These are phyloP conservation scores for Hestina assimilis DNA, from an alignment of 1,140 invertebrate species.

Conservation along the genomic window DNA sequence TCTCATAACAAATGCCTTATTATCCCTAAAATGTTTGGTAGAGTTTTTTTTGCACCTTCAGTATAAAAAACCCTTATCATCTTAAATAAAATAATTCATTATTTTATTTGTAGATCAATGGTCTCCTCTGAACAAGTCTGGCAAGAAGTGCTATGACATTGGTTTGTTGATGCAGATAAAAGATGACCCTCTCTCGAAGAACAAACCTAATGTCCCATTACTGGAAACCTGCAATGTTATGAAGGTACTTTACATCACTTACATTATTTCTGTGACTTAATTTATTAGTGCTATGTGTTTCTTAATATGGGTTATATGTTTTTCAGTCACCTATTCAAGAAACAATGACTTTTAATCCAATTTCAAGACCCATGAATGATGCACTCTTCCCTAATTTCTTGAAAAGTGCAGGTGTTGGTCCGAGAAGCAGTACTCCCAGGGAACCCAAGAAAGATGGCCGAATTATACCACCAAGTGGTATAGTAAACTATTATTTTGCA, in stretches of 20 bases:
- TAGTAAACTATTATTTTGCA: too few species aligned
- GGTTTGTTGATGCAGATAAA: constrained; percentile 88
- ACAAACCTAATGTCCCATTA: constrained; percentile 82
- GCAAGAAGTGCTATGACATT: constrained; percentile 90
- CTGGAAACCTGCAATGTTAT: constrained; percentile 63
- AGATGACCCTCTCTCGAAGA: constrained; percentile 84
- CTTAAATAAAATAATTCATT: too few species aligned
- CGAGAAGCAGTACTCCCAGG: constrained; percentile 50
- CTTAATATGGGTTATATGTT: too few species aligned
- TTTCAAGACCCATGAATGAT: constrained; percentile 61
- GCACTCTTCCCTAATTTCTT: constrained; percentile 59
- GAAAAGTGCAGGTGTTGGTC: constrained; percentile 46
- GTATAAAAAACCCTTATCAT: too few species aligned
- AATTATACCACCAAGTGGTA: constrained; percentile 52
- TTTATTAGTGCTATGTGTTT: too few species aligned
- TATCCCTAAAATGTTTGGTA: too few species aligned
- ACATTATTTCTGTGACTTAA: too few species aligned
- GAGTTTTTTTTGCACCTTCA: too few species aligned
- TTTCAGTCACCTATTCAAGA: constrained; percentile 58
- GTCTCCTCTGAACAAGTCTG: constrained; percentile 89
- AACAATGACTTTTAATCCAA: constrained; percentile 50
- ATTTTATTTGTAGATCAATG: constrained; percentile 83
- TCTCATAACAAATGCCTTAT: too few species aligned
- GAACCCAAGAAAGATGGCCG: constrained; percentile 65
- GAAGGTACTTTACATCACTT: constrained; percentile 45